Evolutionary conservation across 2,888 invertebrate species (phyloP).

Genomic region (Athalia circularis): DNA sequence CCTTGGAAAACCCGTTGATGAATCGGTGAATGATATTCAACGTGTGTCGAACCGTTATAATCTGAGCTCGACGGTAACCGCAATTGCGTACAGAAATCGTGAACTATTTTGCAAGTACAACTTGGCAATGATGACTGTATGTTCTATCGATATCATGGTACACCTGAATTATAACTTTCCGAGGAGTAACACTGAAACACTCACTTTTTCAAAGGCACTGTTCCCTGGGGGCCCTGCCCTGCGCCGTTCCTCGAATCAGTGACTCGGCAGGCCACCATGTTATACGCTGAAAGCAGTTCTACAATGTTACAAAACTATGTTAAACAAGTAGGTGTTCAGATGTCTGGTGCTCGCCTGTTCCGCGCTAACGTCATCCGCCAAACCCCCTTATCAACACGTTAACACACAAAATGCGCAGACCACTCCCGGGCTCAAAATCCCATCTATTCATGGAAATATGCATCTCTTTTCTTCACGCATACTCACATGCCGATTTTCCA

Average conservation of each 20-base stretch:
- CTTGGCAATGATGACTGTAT: conserved; percentile 14
- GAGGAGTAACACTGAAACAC: conserved; percentile 71
- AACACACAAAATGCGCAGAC: background rate
- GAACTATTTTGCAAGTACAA: conserved; percentile 41
- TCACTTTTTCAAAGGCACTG: conserved; percentile 99
- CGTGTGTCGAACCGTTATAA: no score
- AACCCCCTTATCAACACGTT: background rate
- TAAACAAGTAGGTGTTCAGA: conserved; percentile 58
- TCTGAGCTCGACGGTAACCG: background rate
- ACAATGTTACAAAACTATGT: conserved; percentile 70
- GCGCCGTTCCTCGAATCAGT: conserved; percentile 94
- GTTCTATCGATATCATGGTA: conserved; percentile 15
- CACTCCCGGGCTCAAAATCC: conserved; percentile 8
- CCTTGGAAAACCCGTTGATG: no score
- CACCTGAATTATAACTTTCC: conserved; percentile 13
- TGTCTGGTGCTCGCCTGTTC: conserved; percentile 59
- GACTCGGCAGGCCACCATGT: conserved; percentile 98
- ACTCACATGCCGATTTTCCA: background rate
- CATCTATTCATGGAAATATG: background rate
- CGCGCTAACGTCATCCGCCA: conserved; percentile 39
- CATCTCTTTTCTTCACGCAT: no score
- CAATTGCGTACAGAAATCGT: background rate
- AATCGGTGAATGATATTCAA: no score
- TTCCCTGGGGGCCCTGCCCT: conserved; percentile 84
- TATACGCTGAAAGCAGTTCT: conserved; percentile 91